Conservation (phyloP, 2,888 invertebrate genomes). For the Elysia crispata region DNA sequence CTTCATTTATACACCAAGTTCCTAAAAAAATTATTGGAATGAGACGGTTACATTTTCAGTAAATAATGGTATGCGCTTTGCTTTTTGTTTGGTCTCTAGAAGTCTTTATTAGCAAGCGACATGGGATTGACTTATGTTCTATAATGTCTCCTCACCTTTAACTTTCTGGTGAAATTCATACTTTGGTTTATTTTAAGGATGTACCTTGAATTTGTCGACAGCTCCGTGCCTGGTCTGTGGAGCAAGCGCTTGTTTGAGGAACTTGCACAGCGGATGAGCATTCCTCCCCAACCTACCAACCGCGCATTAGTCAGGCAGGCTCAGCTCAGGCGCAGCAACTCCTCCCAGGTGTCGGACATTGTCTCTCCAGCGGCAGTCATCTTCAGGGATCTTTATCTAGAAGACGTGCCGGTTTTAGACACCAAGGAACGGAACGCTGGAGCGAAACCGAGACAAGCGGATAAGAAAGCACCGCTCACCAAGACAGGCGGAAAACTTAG, state of each 20-base stretch:
- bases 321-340: constrained; percentile 32
- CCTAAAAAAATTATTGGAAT: too few relatives aligned
- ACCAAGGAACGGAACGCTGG: neutral
- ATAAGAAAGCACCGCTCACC: too few relatives aligned
- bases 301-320: neutral
- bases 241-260: constrained; percentile 40
- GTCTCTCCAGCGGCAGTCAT: constrained; percentile 36
- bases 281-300: neutral
- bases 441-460: neutral
- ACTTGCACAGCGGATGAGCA: neutral
- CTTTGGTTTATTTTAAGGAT: too few relatives aligned
- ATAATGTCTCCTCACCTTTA: too few relatives aligned
- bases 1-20: too few relatives aligned
- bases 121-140: too few relatives aligned
- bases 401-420: neutral
- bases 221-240: constrained; percentile 47
- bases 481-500: neutral
- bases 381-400: constrained; percentile 42
- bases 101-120: too few relatives aligned
- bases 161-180: too few relatives aligned
- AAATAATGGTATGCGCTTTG: too few relatives aligned
- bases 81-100: too few relatives aligned
- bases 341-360: constrained; percentile 35
- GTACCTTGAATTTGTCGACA: too few relatives aligned
- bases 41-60: too few relatives aligned